These are phyloP conservation scores for Manis pentadactyla DNA, from an alignment of 2,797 vertebrate species.

Conservation along the genomic window DNA sequence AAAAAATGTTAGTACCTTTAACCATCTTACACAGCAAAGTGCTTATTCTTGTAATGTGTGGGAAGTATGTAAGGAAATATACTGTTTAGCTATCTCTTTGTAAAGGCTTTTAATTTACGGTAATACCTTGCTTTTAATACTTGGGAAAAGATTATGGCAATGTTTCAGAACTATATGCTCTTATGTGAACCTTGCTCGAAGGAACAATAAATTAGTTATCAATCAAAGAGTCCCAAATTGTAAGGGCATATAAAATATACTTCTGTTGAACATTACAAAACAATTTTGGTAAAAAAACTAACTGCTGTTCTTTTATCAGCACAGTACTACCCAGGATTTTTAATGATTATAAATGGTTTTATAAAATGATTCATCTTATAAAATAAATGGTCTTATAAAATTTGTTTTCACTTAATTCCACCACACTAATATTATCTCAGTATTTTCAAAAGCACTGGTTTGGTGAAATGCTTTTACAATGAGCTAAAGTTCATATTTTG, in stretches of 20 bases:
- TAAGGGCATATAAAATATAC: slow-evolving; percentile 34
- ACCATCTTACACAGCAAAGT: not conserved
- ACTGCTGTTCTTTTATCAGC: not conserved
- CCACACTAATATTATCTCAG: not conserved
- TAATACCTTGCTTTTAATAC: slow-evolving; percentile 35
- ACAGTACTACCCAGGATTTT: not conserved
- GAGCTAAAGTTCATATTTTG: not conserved
- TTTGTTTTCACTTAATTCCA: not conserved
- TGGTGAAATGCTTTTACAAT: slow-evolving; percentile 45
- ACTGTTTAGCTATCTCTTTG: slow-evolving; percentile 7
- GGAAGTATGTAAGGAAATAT: not conserved
- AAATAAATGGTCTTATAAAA: not conserved
- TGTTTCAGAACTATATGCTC: not conserved
- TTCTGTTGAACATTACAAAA: not conserved
- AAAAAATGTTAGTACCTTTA: slow-evolving; percentile 28
- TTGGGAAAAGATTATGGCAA: not conserved
- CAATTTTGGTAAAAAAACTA: not conserved
- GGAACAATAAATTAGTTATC: slow-evolving; percentile 24
- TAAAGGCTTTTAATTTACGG: slow-evolving; percentile 13
- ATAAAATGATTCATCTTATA: not conserved
- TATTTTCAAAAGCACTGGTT: slow-evolving; percentile 30
- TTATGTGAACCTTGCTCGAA: slow-evolving; percentile 8
- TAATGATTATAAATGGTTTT: slow-evolving; percentile 7
- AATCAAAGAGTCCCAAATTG: slow-evolving; percentile 44
- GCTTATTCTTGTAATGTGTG: slow-evolving; percentile 13